Evolutionary conservation across 53 echinoderm and acorn worm species (phyloP), one percentile per base, ranked within the genome.

Genomic region (Luidia sarsii): DNA sequence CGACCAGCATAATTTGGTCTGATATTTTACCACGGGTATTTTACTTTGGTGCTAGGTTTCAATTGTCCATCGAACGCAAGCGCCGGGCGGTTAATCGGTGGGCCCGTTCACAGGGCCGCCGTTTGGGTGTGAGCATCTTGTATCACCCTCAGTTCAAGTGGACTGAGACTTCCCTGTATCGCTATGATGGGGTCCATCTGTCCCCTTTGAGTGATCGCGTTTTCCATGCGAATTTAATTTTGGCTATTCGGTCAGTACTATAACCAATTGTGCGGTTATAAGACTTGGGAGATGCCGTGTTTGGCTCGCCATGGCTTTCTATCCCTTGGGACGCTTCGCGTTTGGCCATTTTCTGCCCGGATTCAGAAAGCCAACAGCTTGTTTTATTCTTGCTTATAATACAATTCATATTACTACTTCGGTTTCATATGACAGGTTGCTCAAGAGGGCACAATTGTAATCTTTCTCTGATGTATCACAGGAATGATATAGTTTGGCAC

Each of bases 81-180:
- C 54, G 53, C 53, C 31, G 71, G 18, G 48, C 71, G 19, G 28
- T 71, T 21, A 71, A 71, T 71, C 51, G 53, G 16, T 71, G 71
- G 71, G 71, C 71, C 24, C 50, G 32, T 20, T 50, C 71, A 10
- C 71, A 51, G 3, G 46, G 71, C 35, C 41, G 63, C 63, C 35
- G 48, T 9, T 25, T 13, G 23, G 36, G 38, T 37, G 35, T 48
- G 51, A 52, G 51, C 52, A 30, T 16, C 8, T 10, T 71, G 54
- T 53, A 71, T 1, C 71, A 71, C 22, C 53, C 54, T 33, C 71
- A 71, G n/a, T 71, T 71, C 13, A 51, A 19, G 10, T 71, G 53
- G 71, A 46, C 53, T n/a, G 71, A 71, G 10, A 13, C 28, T 63
- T 63, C 63, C 22, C 53, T 71, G 51, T 71, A 51, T 3, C n/a